Conservation (phyloP, 2,797 vertebrate genomes). For the Microctenopoma lineatum region DNA sequence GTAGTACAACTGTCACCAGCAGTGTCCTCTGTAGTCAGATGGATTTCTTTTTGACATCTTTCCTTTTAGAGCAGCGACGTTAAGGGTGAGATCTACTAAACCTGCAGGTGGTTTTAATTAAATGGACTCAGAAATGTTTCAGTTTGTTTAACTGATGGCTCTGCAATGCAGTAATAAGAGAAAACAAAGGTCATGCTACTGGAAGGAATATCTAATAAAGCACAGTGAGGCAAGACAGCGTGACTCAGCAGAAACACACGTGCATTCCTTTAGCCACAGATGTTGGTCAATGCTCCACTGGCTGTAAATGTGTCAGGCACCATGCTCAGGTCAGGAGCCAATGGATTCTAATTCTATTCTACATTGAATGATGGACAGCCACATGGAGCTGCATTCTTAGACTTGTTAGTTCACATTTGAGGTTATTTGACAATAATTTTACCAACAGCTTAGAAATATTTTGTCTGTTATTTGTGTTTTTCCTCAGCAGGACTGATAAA, state of each 20-base stretch:
- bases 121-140: slow-evolving; percentile 17
- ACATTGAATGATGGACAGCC: background rate
- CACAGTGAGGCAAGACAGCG: slow-evolving; percentile 13
- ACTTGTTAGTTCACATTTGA: background rate
- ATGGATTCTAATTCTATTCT: too few relatives aligned
- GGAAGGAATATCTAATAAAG: slow-evolving; percentile 44
- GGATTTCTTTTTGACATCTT: background rate
- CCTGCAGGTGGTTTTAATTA: slow-evolving; percentile 22
- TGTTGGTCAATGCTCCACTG: too few relatives aligned
- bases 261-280: too few relatives aligned
- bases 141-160: slow-evolving; percentile 21
- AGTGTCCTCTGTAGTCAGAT: background rate
- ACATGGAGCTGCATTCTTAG: fast-evolving
- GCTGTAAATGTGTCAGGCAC: background rate
- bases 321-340: background rate
- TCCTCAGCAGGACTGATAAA: background rate
- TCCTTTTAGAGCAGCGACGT: background rate
- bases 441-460: background rate
- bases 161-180: slow-evolving; percentile 41
- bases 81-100: slow-evolving; percentile 13
- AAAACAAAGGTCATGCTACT: slow-evolving; percentile 30
- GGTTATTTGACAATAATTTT: background rate
- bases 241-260: slow-evolving; percentile 59
- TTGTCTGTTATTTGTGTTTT: background rate
- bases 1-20: slow-evolving; percentile 2